Evolutionary conservation across 2,888 invertebrate species (phyloP), one percentile per base, ranked within the genome.

Genomic region (Parasteatoda lunata): DNA sequence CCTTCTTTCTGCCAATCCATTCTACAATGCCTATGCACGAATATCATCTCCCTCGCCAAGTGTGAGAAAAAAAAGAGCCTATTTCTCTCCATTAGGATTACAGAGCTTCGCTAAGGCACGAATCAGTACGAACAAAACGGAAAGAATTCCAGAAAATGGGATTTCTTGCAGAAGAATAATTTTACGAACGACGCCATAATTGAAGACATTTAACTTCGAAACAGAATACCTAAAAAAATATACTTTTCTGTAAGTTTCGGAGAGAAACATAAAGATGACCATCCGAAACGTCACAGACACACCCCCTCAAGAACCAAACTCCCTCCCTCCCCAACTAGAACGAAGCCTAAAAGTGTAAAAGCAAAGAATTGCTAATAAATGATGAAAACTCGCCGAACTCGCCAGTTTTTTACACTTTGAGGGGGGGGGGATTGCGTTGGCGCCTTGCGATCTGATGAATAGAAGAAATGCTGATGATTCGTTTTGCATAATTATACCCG

Each of bases 401-500:
- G 66, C 52, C 51, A 5, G 30, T 51, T 81, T 81, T 81, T 81
- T 75, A 66, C 68, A 48, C 47, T 64, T 66, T 48, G 30, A 52
- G 51, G 59, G 9, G 59, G 9, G 59, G 59, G 59, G 8, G 59
- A 13, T 9, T 59, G 59, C 59, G 7, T 59, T n/a, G 30, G 30
- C 30, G 30, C 30, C 30, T 30, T 30, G 30, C 30, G 30, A 30
- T 30, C 30, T 30, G 30, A 30, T 30, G 30, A 30, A 30, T 30
- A 30, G n/a, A 9, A 9, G n/a, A 59, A 59, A 59, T 59, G 9
- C 59, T 4, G 59, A 75, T 69, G 68, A 75, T 81, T 81, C 64
- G 81, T 69, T 75, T 81, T 81, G 68, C 81, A 81, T 81, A 81
- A 81, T 81, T 81, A 81, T 81, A 81, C 73, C 72, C 59, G 75